Base-by-base conservation (phyloP, 1,140 invertebrate genomes). In the Drosophila parvula region DNA sequence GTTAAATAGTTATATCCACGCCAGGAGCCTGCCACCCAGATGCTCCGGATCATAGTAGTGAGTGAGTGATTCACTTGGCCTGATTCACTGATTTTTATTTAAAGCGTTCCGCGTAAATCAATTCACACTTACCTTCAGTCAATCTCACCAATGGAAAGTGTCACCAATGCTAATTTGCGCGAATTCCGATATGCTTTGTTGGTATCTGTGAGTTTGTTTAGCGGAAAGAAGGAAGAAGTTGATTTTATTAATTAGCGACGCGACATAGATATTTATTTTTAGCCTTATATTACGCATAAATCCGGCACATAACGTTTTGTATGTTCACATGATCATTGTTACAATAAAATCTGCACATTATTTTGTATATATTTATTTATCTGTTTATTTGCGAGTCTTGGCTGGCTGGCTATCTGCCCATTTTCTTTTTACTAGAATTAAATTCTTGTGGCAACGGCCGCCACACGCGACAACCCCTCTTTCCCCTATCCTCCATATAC, bases 391-490 rank as follows among this genome's bases (percentile, higher is more conserved):
- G 56, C 18, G 28, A 32, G n/a, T 61, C 27, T 55, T 53, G 59
- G 71, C 60, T 47, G 22, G 48, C 48, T 53, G 50, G 51, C 51
- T 56, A 55, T 59, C 40, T 76, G 74, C 71, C 74, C 73, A 65
- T 40, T 75, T 75, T 75, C 60, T 51, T 51, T 56, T 60, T 58
- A 56, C 50, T 65, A 58, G 43, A 53, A 53, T 75, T 48, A 34
- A 78, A 75, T 69, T 88, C 71, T 77, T 88, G 76, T 86, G 83
- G 79, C 82, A 88, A 88, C 50, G 83, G 70, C 83, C 82, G 63
- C 67, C 76, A 88, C 74, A 88, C 79, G 82, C 74, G 78, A 74
- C 78, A 74, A 47, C 60, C 50, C 11, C 41, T 22, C 14, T 27
- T 51, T 22, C 43, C 28, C 40, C 16, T 45, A 38, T 63, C 7